Base-by-base conservation (phyloP, 2,113 vertebrate species). In the Hymenochirus boettgeri region DNA sequence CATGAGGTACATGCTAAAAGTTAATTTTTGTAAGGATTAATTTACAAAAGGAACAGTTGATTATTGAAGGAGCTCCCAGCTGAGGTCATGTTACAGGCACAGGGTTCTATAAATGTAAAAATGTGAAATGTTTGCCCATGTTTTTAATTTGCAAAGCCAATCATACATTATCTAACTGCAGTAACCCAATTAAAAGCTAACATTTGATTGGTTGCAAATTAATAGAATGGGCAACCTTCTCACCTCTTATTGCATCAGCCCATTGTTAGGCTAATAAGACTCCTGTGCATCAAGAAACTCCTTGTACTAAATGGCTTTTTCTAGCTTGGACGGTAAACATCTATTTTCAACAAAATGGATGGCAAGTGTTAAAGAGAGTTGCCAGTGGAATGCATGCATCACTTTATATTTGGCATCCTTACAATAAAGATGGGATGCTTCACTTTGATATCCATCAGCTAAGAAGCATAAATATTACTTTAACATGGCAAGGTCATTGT, bases 401-500 rank as follows among this genome's bases (percentile, higher is more conserved):
- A 33, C 9, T 22, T 21, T 62, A 61, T 63, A 70, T 72, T 60
- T 31, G 45, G 65, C 33, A 37, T 72, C n/a, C 37, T 0, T 39
- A 60, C 27, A 21, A 70, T 9, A 35, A 45, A 61, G 73, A 77
- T 76, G 71, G 76, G 64, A 50, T 73, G 33, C 33, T 69, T 79
- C 73, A 72, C 17, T 35, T 26, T 57, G 67, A 69, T 55, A 64
- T 62, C 71, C 42, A 45, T 51, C 52, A 57, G 57, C 53, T 26
- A 39, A 29, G 15, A 21, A 10, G 61, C 10, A 42, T 4, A 9
- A 6, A 56, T 56, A 76, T 71, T 73, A 50, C 62, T 65, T 74
- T 65, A 80, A 76, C 50, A 18, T 53, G 83, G 82, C 79, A 26
- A 57, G 75, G 80, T 80, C 76, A 57, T 11, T 48, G 19, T 50